Evolutionary conservation across 2,888 invertebrate genomes (phyloP), one percentile per base, ranked within the genome.

Genomic region (Capitulum mitella): DNA sequence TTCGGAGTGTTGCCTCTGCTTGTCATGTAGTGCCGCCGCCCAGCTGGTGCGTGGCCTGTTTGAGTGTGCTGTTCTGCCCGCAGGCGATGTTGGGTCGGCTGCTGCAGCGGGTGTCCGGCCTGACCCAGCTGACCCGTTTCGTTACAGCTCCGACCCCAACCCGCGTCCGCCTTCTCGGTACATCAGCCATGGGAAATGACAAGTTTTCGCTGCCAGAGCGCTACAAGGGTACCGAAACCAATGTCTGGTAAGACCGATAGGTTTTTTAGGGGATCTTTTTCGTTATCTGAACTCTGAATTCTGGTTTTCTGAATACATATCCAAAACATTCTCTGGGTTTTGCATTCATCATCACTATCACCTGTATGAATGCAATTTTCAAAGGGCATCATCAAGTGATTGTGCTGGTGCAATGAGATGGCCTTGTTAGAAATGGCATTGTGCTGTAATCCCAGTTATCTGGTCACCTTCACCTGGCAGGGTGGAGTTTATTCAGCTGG

Each of bases 401-500:
- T 46, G 14, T n/a, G n/a, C n/a, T n/a, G 14, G 46, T 46, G 6
- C 46, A 46, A 10, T 46, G 10, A 46, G 46, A 6, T 46, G 46
- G 46, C 46, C 14, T 14, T 46, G 46, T 46, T 46, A 14, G 6
- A 6, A 46, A 46, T 46, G 46, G 14, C 46, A 10, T 10, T 48
- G 48, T 48, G 46, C 46, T 46, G 14, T 46, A 46, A 46, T 14
- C 46, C 14, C 46, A 46, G 46, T 14, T 46, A 46, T 46, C 14
- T 46, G 46, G 14, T 46, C 10, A n/a, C n/a, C n/a, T n/a, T n/a
- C n/a, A n/a, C n/a, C 88, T 78, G 79, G 82, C 83, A 96, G 97
- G 97, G 94, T 95, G 77, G 97, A 97, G 85, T 97, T 96, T 85
- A 93, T 92, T 80, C 90, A 92, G 81, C 85, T 98, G 78, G 93